Evolutionary conservation across 2,113 vertebrate species (phyloP), one percentile per base, ranked within the genome.

Genomic region (Fregata magnificens): DNA sequence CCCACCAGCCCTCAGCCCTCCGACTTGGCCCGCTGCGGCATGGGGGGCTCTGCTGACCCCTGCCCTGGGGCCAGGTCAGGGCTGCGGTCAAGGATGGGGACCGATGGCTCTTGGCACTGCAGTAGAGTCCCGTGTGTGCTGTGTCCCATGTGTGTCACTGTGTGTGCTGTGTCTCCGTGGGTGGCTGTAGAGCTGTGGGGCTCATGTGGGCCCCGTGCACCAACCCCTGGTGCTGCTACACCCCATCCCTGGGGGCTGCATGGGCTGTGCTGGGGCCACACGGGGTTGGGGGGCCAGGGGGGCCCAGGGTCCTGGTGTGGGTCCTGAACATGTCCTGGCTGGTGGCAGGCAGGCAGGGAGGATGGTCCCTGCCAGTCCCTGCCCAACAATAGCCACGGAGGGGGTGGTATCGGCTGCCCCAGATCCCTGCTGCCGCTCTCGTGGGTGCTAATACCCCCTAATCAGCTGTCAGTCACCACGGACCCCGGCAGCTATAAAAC

Each of bases 11-110:
- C n/a, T 28, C 5, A 1, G 16, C 34, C 25, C 31, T 20, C 19
- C 4, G 3, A 11, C 26, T 2, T 0, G 0, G 10, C n/a, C 13
- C 8, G 4, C 32, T 1, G 2, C 1, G 12, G 42, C 1, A 0
- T 0, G 11, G 40, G 9, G 36, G 40, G 16, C 45, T 90, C 73
- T 2, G 20, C 49, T 0, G 2, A n/a, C 6, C 47, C 31, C 31
- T 47, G 19, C 24, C 26, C 19, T 1, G 2, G 66, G 28, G 20
- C 13, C 62, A 15, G 7, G 6, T n/a, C 52, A 24, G 52, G 19
- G 25, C 61, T 55, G 85, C 25, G 32, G 12, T 16, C 47, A 20
- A 3, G n/a, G 29, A 8, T 1, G 5, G 44, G 72, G n/a, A 13
- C 16, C 2, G 2, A 31, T 2, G 11, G 53, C 58, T 24, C 67